A percentile compares a stretch with the other conserved stretches of the same genome.
phyloP scores from a whole-genome alignment of 64 coral and sea anemone genomes.

The Stichodactyla helianthus region DNA sequence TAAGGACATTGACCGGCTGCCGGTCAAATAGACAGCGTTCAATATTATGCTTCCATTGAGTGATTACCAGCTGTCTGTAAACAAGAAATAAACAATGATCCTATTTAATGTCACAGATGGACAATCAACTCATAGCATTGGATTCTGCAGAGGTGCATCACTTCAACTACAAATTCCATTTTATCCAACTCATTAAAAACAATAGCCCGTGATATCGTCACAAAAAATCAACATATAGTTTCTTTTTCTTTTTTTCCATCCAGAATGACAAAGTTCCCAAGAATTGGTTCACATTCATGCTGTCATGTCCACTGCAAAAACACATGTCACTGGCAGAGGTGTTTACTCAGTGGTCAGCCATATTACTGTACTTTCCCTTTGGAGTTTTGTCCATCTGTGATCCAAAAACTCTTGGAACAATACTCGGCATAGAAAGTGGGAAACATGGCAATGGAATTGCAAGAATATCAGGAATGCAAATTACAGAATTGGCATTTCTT shows the following conservation, averaged over 20 bases:
- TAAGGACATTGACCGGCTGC: no score
- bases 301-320: background rate
- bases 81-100: no score
- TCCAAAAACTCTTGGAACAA: background rate
- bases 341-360: background rate
- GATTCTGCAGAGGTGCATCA: no score
- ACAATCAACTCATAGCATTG: no score
- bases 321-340: background rate
- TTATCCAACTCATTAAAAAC: no score
- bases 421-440: background rate
- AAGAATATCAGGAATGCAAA: slow-evolving; percentile 15
- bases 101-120: no score
- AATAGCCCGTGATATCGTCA: no score
- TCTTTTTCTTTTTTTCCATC: background rate
- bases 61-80: no score
- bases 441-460: background rate
- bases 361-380: background rate
- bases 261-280: background rate
- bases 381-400: background rate
- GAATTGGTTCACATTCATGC: slow-evolving; percentile 5
- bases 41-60: no score
- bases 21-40: no score
- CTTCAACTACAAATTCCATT: no score
- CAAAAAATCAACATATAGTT: background rate
- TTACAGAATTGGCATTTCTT: background rate